Evolutionary conservation across 2,888 invertebrate species (phyloP).

Genomic region (Aphrophora alni): DNA sequence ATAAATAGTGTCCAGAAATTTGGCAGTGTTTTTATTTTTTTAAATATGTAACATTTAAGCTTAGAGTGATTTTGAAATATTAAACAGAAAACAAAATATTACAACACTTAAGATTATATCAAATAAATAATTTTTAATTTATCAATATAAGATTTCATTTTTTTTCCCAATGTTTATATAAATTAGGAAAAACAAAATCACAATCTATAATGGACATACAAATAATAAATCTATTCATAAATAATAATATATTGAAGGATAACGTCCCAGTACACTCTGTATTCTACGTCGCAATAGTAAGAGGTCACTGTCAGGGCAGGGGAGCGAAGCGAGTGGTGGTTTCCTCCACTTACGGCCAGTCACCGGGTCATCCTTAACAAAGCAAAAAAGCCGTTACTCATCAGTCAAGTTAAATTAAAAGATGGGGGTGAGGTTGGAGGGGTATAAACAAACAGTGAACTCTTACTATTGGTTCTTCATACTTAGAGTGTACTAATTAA

Average conservation of each 20-base stretch:
- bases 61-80: background rate
- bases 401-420: background rate
- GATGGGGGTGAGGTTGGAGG: background rate
- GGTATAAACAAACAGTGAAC: slow-evolving; percentile 33
- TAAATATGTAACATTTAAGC: too few species aligned
- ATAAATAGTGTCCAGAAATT: background rate
- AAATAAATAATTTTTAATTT: background rate
- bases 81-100: background rate
- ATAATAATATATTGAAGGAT: background rate
- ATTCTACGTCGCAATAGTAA: background rate
- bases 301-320: slow-evolving; percentile 2
- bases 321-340: background rate
- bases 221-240: background rate
- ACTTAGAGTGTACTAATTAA: slow-evolving; percentile 22
- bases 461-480: slow-evolving; percentile 27
- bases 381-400: slow-evolving; percentile 22
- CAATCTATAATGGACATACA: background rate
- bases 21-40: background rate
- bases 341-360: background rate
- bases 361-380: slow-evolving; percentile 34
- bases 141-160: background rate
- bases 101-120: background rate
- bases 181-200: background rate
- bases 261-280: background rate
- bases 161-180: background rate